These are phyloP conservation scores for Sebastes hubbsi DNA, from an alignment of 2,797 vertebrate species.

Conservation along the genomic window DNA sequence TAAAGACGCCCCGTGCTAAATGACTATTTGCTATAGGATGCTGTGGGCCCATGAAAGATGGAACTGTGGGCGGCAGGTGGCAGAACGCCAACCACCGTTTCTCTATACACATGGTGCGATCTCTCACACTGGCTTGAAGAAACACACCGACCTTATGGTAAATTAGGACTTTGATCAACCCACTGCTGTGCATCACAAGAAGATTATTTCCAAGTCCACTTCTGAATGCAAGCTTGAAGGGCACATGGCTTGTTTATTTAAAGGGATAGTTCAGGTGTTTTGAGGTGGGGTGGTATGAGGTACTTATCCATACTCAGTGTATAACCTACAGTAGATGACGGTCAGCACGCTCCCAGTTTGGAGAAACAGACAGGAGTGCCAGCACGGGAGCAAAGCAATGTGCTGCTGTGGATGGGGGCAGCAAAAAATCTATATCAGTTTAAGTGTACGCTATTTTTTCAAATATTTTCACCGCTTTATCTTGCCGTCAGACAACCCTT, in stretches of 20 bases:
- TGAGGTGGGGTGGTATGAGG: too few relatives aligned
- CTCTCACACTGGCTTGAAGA: slow-evolving; percentile 37
- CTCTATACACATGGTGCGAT: slow-evolving; percentile 45
- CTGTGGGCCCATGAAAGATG: slow-evolving; percentile 64
- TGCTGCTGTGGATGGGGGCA: too few relatives aligned
- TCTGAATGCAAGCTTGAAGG: background rate
- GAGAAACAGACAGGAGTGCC: too few relatives aligned
- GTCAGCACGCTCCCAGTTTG: too few relatives aligned
- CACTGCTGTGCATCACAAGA: background rate
- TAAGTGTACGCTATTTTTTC: too few relatives aligned
- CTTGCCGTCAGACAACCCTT: too few relatives aligned
- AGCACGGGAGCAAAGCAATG: too few relatives aligned
- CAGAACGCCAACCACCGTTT: slow-evolving; percentile 46
- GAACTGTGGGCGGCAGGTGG: slow-evolving; percentile 59
- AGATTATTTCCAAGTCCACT: background rate
- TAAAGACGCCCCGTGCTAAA: slow-evolving; percentile 32
- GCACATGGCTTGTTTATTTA: background rate
- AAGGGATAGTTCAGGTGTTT: too few relatives aligned
- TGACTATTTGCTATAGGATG: slow-evolving; percentile 51
- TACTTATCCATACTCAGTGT: too few relatives aligned
- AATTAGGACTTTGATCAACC: slow-evolving; percentile 12
- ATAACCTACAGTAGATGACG: too few relatives aligned
- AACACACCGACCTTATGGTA: slow-evolving; percentile 11
- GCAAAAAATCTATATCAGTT: too few relatives aligned
- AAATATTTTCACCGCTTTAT: too few relatives aligned